Conservation (phyloP, 2,888 invertebrate genomes). For the Cheilosia soror region DNA sequence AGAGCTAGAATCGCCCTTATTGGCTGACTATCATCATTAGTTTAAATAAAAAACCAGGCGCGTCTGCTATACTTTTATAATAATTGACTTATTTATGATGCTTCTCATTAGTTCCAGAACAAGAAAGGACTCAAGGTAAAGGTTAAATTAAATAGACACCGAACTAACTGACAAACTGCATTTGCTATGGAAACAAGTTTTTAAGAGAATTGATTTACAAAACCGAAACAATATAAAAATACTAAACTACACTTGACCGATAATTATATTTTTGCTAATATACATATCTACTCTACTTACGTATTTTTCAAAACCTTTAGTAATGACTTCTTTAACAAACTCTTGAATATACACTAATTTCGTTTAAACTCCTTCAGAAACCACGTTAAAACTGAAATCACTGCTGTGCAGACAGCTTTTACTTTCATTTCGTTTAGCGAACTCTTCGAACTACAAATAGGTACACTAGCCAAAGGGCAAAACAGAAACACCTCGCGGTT, state of each 20-base stretch:
- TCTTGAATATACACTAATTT: constrained; percentile 47
- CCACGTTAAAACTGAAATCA: constrained; percentile 50
- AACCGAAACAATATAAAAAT: background rate
- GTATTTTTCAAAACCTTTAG: constrained; percentile 18
- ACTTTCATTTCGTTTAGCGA: constrained; percentile 38
- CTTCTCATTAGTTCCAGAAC: too few species aligned
- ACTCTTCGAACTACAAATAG: constrained; percentile 20
- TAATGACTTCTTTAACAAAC: constrained; percentile 32
- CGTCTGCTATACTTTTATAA: too few species aligned
- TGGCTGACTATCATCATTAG: too few species aligned
- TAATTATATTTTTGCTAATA: background rate
- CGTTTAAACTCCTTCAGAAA: constrained; percentile 27
- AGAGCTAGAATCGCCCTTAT: too few species aligned
- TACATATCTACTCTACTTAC: constrained; percentile 31
- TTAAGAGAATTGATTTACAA: too few species aligned
- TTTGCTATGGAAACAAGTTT: too few species aligned
- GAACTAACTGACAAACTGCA: too few species aligned
- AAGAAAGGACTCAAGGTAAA: too few species aligned
- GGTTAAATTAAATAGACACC: too few species aligned
- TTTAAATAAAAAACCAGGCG: too few species aligned
- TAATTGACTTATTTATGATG: too few species aligned
- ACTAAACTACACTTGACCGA: background rate
- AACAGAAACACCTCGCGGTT: constrained; percentile 29
- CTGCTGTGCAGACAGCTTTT: constrained; percentile 20
- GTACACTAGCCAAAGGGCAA: constrained; percentile 31